These are phyloP conservation scores for Esperia sulphurella DNA, from an alignment of 2,888 invertebrate species.

Conservation along the genomic window DNA sequence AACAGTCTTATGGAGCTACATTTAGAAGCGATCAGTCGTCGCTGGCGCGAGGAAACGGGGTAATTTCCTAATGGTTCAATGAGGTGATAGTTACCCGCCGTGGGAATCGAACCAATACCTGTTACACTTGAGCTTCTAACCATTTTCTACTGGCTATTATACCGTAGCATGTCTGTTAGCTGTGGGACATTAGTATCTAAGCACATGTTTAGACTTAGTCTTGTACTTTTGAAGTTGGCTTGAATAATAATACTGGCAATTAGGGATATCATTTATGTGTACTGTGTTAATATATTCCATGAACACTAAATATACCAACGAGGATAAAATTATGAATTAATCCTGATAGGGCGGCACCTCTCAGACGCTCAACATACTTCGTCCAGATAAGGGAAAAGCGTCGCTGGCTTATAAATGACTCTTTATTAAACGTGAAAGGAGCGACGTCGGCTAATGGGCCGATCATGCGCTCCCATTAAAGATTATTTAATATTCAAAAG, in stretches of 20 bases:
- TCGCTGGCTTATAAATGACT: slow-evolving; percentile 77
- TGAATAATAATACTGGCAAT: neutral
- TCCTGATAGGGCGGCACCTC: slow-evolving; percentile 75
- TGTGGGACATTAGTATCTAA: neutral
- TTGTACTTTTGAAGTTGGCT: neutral
- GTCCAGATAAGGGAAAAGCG: slow-evolving; percentile 76
- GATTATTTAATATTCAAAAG: slow-evolving; percentile 80
- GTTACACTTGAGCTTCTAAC: slow-evolving; percentile 20
- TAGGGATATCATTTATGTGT: neutral
- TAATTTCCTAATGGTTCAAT: slow-evolving; percentile 63
- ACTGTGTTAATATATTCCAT: neutral
- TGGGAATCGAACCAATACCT: slow-evolving; percentile 54
- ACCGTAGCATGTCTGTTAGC: neutral
- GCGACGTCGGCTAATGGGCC: slow-evolving; percentile 77
- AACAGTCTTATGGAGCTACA: slow-evolving; percentile 41
- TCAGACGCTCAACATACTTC: slow-evolving; percentile 74
- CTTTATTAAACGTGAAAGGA: slow-evolving; percentile 80
- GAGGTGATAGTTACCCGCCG: slow-evolving; percentile 58
- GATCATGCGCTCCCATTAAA: slow-evolving; percentile 80
- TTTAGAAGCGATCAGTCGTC: slow-evolving; percentile 49
- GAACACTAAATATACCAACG: slow-evolving; percentile 33
- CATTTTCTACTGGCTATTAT: neutral
- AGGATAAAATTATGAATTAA: slow-evolving; percentile 77
- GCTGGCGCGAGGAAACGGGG: slow-evolving; percentile 43
- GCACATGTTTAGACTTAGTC: too few species aligned